These are phyloP conservation scores for Meriones unguiculatus DNA, from an alignment of 2,113 vertebrate species.

Conservation along the genomic window DNA sequence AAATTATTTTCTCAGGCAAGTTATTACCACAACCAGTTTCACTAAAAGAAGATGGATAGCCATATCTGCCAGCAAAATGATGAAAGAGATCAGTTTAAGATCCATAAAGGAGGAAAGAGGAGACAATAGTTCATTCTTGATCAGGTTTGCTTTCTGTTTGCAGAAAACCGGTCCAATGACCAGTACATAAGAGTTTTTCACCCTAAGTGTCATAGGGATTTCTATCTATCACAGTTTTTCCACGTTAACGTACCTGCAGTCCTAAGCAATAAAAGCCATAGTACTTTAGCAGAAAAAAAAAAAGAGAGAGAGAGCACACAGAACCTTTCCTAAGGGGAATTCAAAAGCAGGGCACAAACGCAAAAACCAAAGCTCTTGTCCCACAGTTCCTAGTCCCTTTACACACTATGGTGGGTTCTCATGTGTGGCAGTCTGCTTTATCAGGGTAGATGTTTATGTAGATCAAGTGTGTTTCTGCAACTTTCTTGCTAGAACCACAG, in stretches of 20 bases:
- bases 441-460: background rate
- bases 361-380: background rate
- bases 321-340: background rate
- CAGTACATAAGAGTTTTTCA: background rate
- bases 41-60: conserved; percentile 31
- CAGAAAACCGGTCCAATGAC: background rate
- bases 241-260: background rate
- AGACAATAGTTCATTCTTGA: background rate
- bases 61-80: conserved; percentile 42
- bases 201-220: conserved; percentile 23
- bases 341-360: background rate
- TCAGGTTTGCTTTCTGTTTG: background rate
- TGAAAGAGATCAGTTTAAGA: conserved; percentile 23
- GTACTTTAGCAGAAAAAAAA: background rate
- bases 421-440: too few relatives aligned
- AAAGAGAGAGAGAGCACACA: background rate
- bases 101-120: background rate
- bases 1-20: conserved; percentile 40
- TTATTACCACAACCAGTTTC: conserved; percentile 7
- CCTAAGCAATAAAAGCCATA: conserved; percentile 8
- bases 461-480: background rate
- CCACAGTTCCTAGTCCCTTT: background rate
- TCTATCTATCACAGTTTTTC: background rate
- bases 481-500: background rate
- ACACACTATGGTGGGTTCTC: background rate